Evolutionary conservation across 2,113 vertebrate genomes (phyloP).

Genomic region (Mugil cephalus): DNA sequence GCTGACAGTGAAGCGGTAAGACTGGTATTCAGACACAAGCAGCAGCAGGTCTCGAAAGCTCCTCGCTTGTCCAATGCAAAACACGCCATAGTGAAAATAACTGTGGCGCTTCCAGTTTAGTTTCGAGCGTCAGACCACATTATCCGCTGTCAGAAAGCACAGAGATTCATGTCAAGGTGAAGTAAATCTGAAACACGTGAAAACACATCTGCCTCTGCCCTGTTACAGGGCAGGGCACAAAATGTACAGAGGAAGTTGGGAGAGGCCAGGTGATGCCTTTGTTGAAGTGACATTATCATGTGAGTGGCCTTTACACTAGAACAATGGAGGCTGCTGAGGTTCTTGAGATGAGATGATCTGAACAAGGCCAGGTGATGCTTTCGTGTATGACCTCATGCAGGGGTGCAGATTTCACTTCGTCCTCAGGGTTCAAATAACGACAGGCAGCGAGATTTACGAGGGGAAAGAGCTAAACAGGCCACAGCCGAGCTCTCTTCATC

Average conservation of each 20-base stretch:
- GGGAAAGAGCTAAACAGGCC: too few species aligned
- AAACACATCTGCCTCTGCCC: conserved; percentile 3
- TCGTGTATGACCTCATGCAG: background rate
- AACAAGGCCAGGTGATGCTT: background rate
- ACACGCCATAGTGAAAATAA: conserved; percentile 10
- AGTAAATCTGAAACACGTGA: background rate
- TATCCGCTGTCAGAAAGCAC: background rate
- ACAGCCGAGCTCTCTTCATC: too few species aligned
- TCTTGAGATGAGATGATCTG: conserved; percentile 5
- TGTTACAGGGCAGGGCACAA: background rate
- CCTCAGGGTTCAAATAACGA: background rate
- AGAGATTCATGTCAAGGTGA: background rate
- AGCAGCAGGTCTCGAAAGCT: conserved; percentile 27
- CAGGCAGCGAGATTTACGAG: background rate
- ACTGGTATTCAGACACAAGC: conserved; percentile 41
- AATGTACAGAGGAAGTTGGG: background rate
- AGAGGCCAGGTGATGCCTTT: conserved; percentile 20
- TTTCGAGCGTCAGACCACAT: background rate
- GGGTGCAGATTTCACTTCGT: background rate
- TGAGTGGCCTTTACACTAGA: conserved; percentile 25
- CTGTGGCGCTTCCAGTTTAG: background rate
- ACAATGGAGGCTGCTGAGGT: conserved; percentile 21
- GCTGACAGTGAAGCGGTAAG: conserved; percentile 36
- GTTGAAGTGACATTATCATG: conserved; percentile 43
- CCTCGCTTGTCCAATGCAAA: background rate